These are phyloP conservation scores for Ditylenchus weischeri DNA, from an alignment of 2,888 invertebrate species.

Conservation along the genomic window DNA sequence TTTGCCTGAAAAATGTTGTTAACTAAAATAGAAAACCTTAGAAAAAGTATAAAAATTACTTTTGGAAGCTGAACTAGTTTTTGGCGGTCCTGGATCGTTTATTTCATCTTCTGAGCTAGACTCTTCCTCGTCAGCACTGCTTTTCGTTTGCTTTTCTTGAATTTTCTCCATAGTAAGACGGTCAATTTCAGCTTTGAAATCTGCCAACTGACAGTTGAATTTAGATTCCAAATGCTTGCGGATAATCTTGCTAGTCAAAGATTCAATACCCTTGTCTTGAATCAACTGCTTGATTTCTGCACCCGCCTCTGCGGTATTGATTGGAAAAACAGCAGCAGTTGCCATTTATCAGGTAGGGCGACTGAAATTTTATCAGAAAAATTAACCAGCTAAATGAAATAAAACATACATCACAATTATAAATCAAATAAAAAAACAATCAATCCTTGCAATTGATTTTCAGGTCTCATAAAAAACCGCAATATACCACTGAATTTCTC, in stretches of 20 bases:
- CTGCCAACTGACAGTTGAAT: constrained; percentile 24
- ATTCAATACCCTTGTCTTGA: constrained; percentile 25
- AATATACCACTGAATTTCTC: no score
- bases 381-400: not conserved
- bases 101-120: constrained; percentile 7
- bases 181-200: constrained; percentile 24
- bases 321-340: constrained; percentile 18
- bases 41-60: constrained; percentile 1
- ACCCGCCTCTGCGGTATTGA: constrained; percentile 21
- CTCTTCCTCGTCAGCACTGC: constrained; percentile 5
- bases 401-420: no score
- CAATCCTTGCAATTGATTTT: no score
- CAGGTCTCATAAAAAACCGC: no score
- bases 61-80: constrained; percentile 3
- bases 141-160: not conserved
- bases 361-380: not conserved
- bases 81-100: not conserved
- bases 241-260: constrained; percentile 32
- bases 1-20: not conserved
- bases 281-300: constrained; percentile 27
- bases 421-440: no score
- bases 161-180: constrained; percentile 20
- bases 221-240: constrained; percentile 33
- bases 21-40: not conserved
- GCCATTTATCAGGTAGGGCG: constrained; percentile 16